phyloP scores from a whole-genome alignment of 2,113 vertebrate genomes.

The Collichthys lucidus region DNA sequence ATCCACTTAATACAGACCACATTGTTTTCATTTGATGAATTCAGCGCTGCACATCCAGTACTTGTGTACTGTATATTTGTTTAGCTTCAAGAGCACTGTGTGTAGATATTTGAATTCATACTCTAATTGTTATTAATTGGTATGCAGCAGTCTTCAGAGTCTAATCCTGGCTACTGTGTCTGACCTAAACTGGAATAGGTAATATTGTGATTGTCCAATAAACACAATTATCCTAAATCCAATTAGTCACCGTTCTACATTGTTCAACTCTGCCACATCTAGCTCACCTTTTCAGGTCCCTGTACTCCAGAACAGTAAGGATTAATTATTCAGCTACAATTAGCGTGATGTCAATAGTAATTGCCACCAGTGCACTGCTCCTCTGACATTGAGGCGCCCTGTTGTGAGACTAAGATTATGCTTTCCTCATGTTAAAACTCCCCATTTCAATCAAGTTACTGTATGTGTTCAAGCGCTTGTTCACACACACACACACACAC shows the following conservation, averaged over 20 bases:
- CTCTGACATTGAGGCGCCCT: constrained; percentile 70
- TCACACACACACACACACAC: neutral
- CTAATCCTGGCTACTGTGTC: constrained; percentile 26
- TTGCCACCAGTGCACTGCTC: constrained; percentile 71
- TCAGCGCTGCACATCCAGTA: constrained; percentile 9
- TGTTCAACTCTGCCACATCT: constrained; percentile 50
- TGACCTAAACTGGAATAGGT: constrained; percentile 46
- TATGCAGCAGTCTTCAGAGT: constrained; percentile 25
- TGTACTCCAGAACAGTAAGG: constrained; percentile 52
- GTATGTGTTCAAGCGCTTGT: constrained; percentile 14
- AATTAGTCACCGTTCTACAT: constrained; percentile 57
- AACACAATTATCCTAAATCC: constrained; percentile 55
- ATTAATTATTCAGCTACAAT: constrained; percentile 83
- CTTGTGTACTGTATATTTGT: constrained; percentile 14
- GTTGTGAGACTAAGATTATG: constrained; percentile 59
- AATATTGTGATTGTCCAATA: constrained; percentile 49
- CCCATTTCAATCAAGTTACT: constrained; percentile 55
- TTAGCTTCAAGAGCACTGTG: constrained; percentile 3
- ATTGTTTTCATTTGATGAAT: constrained; percentile 40
- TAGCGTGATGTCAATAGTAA: constrained; percentile 81
- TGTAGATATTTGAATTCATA: constrained; percentile 34
- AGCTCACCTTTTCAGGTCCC: constrained; percentile 65
- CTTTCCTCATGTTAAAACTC: constrained; percentile 70
- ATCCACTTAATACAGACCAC: constrained; percentile 8
- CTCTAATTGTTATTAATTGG: constrained; percentile 47